Evolutionary conservation across 1,140 invertebrate genomes (phyloP), one percentile per base, ranked within the genome.

Genomic region (Branchinecta lindahli): DNA sequence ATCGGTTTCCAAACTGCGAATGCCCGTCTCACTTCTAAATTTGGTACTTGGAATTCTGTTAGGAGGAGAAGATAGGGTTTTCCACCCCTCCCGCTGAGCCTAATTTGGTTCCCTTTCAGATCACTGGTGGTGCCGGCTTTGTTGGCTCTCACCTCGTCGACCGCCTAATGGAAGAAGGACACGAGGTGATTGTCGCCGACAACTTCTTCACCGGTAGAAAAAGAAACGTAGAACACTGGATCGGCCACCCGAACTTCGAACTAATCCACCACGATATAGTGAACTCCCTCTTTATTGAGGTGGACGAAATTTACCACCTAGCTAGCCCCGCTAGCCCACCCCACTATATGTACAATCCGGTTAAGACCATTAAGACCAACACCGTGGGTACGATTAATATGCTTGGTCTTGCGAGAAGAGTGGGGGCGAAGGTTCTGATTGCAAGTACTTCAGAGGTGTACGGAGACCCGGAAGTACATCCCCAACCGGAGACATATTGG

Each of bases 341-440:
- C 3, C 96, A 99, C 82, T 99, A 99, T 77, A 99, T 99, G 96
- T 89, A 93, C 75, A 99, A 99, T 84, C 96, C 96, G 46, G 96
- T 99, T 0, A 99, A 99, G 82, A 99, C 97, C 20, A 95, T 99
- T 70, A 99, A 99, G 80, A 99, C 96, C 3, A 99, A 99, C 79
- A 97, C 95, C 18, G 84, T 99, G 73, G 96, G 96, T 2, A 99
- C 97, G n/a, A 98, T 99, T 73, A 99, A 99, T 82, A 92, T 99
- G 84, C 82, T 99, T 73, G 96, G 90, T 69, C 79, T 98, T 71
- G 94, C 94, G 0, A 92, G 96, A 78, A 83, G 96, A 74, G 92
- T 96, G 21, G 90, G 92, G 76, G 96, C 96, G 33, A 88, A 87
- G 77, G 87, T 99, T 68, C 82, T 99, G 61, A 91, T 99, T 75